These are phyloP conservation scores for Siphonodentalium dalli DNA, from an alignment of 2,888 invertebrate species.

Conservation along the genomic window DNA sequence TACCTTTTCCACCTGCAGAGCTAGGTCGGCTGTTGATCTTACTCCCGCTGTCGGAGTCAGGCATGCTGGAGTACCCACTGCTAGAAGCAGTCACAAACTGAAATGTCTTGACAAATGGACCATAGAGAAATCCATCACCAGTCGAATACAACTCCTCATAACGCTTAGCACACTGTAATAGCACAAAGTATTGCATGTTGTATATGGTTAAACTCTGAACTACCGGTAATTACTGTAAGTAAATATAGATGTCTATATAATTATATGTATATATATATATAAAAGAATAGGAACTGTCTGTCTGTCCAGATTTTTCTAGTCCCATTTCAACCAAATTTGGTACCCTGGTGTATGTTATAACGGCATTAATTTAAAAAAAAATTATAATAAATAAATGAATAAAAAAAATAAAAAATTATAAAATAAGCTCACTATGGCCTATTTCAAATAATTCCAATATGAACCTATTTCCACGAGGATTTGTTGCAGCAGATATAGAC, in stretches of 20 bases:
- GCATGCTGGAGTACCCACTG: constrained; percentile 27
- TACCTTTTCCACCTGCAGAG: constrained; percentile 31
- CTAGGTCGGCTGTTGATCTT: constrained; percentile 35
- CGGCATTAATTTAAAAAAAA: neutral
- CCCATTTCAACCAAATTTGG: neutral
- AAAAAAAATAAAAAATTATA: too few relatives aligned
- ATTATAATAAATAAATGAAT: too few relatives aligned
- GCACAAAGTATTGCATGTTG: neutral
- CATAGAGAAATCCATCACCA: constrained; percentile 35
- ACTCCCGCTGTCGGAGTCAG: constrained; percentile 36
- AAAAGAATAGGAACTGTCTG: neutral
- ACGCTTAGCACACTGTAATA: constrained; percentile 45
- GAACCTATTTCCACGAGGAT: too few relatives aligned
- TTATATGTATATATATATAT: neutral
- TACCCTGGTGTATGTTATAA: neutral
- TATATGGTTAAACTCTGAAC: neutral
- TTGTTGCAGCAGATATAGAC: too few relatives aligned
- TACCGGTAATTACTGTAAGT: neutral
- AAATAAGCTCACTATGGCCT: too few relatives aligned
- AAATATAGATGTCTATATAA: neutral
- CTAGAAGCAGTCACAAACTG: constrained; percentile 13
- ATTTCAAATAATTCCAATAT: too few relatives aligned
- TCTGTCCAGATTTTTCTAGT: neutral
- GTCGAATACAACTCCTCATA: constrained; percentile 50
- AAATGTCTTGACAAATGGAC: constrained; percentile 37